phyloP scores from a whole-genome alignment of 2,113 vertebrate species.

The Bombycilla garrulus region DNA sequence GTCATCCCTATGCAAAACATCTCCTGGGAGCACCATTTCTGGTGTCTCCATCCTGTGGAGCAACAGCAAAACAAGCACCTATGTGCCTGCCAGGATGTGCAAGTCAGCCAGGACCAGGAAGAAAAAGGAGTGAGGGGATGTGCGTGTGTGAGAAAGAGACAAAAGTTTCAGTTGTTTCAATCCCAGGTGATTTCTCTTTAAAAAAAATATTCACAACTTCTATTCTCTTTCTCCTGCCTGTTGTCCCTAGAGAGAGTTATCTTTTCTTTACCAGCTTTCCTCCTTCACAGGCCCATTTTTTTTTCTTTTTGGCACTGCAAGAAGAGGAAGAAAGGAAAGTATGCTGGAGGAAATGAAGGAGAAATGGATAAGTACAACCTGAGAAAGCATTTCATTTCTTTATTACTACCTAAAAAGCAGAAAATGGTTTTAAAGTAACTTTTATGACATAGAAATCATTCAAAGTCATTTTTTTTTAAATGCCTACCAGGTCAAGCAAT shows the following conservation, averaged over 20 bases:
- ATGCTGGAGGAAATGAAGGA: background rate
- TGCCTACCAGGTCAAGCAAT: background rate
- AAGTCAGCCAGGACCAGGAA: background rate
- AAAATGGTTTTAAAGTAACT: background rate
- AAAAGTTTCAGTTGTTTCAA: background rate
- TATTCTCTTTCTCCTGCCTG: background rate
- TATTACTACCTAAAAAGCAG: background rate
- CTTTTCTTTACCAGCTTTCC: conserved; percentile 9
- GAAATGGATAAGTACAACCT: background rate
- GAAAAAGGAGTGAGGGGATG: background rate
- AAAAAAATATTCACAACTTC: background rate
- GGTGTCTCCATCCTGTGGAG: background rate
- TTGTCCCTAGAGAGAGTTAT: background rate
- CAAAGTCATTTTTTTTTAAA: background rate
- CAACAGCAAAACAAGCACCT: background rate
- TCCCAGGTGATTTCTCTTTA: background rate
- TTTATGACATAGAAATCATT: background rate
- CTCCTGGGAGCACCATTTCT: background rate
- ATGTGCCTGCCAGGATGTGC: background rate
- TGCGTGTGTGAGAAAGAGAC: background rate
- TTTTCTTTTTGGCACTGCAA: background rate
- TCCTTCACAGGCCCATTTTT: background rate
- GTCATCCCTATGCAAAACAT: background rate
- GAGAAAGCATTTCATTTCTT: background rate
- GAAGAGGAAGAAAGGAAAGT: background rate